phyloP scores from a whole-genome alignment of 2,888 invertebrate species.

The Meta bourneti region DNA sequence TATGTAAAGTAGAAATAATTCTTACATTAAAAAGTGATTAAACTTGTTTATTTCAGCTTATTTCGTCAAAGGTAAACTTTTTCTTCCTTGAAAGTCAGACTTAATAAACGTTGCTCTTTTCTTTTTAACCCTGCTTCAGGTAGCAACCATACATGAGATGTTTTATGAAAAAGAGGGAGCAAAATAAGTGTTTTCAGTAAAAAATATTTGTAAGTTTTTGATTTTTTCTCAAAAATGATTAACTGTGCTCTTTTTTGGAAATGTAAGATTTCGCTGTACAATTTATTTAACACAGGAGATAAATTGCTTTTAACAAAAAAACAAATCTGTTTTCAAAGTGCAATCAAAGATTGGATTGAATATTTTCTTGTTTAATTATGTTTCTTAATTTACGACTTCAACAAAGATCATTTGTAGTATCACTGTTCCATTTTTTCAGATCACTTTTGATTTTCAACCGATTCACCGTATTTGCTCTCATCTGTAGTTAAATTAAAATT shows the following conservation, averaged over 20 bases:
- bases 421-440: neutral
- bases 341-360: neutral
- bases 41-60: neutral
- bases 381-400: neutral
- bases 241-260: neutral
- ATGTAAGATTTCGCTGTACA: neutral
- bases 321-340: neutral
- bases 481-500: neutral
- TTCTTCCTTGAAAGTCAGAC: neutral
- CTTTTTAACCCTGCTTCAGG: neutral
- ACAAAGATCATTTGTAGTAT: neutral
- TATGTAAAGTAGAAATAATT: neutral
- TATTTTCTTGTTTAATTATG: neutral
- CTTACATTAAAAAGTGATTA: slow-evolving; percentile 7
- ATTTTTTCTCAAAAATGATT: neutral
- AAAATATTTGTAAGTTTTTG: neutral
- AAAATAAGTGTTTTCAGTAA: neutral
- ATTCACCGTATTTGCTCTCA: neutral
- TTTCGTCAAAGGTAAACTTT: neutral
- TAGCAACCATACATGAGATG: neutral
- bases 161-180: neutral
- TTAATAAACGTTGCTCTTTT: neutral
- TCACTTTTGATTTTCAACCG: neutral
- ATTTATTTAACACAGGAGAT: neutral
- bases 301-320: neutral